Evolutionary conservation across 2,113 vertebrate species (phyloP), one percentile per base, ranked within the genome.

Genomic region (Lophotis ruficrista): DNA sequence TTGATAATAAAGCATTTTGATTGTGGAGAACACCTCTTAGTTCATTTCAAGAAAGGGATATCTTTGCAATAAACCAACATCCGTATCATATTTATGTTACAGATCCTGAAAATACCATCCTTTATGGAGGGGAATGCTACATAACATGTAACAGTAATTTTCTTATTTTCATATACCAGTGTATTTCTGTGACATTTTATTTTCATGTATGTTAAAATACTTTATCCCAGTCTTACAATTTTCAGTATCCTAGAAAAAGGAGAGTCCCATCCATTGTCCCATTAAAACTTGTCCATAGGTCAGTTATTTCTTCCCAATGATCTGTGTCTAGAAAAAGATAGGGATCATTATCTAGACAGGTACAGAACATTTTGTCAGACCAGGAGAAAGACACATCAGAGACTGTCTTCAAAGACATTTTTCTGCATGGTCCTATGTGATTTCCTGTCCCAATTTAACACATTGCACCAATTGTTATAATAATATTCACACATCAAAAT

Each of bases 1-100:
- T 81, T 89, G 47, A 65, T 87, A 96, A 91, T 76, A 96, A 96
- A 86, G 9, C 45, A 79, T 93, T 96, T 93, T 89, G 76, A 89
- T 93, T 80, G 57, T 61, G 61, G 45, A 85, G 72, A 77, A 94
- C 66, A 86, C 47, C 21, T 95, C 50, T 71, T 77, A 47, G 11
- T 94, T 90, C 84, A 91, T 17, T 65, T 97, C 51, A 91, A 81
- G 43, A 91, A 94, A 47, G 62, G 0, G 1, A 38, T 41, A 10
- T 24, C 9, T 78, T 65, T 71, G 14, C 15, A 64, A 60, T n/a
- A 71, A 83, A 18, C 1, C 1, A 10, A 66, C 2, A 1, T 50
- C 25, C 0, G 0, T n/a, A 48, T 48, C 1, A 28, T 24, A 35
- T 41, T 71, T 58, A 12, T 64, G 5, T 18, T 38, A 30, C 5